Evolutionary conservation across 2,797 vertebrate genomes (phyloP).

Genomic region (Podarcis siculus): DNA sequence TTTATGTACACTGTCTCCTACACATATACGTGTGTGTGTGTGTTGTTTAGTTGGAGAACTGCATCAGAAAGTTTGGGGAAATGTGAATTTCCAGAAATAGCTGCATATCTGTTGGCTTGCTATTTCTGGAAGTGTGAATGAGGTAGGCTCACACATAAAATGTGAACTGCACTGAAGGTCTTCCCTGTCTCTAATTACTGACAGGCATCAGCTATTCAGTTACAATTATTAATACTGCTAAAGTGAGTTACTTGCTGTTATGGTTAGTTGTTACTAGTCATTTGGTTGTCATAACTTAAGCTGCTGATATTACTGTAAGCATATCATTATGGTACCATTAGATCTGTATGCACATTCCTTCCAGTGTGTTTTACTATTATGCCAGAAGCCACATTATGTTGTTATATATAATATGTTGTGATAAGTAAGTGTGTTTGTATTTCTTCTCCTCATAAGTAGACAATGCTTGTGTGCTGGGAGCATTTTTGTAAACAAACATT

Average conservation of each 20-base stretch:
- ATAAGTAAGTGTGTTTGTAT: background rate
- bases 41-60: too few relatives aligned
- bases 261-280: background rate
- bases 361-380: background rate
- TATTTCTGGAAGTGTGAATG: too few relatives aligned
- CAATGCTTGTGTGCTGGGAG: background rate
- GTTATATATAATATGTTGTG: background rate
- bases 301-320: background rate
- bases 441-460: background rate
- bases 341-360: background rate
- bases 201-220: background rate
- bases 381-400: background rate
- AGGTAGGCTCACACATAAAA: too few relatives aligned
- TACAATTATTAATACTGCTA: background rate
- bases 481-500: background rate
- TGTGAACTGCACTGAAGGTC: too few relatives aligned
- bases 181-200: too few relatives aligned
- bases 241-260: background rate
- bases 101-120: too few relatives aligned
- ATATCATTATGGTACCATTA: background rate
- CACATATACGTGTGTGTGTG: too few relatives aligned
- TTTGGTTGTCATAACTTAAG: background rate
- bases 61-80: too few relatives aligned
- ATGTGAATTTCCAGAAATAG: too few relatives aligned
- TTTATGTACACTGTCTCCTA: too few relatives aligned